These are phyloP conservation scores for Lepidurus arcticus DNA, from an alignment of 1,140 invertebrate genomes.

Conservation along the genomic window DNA sequence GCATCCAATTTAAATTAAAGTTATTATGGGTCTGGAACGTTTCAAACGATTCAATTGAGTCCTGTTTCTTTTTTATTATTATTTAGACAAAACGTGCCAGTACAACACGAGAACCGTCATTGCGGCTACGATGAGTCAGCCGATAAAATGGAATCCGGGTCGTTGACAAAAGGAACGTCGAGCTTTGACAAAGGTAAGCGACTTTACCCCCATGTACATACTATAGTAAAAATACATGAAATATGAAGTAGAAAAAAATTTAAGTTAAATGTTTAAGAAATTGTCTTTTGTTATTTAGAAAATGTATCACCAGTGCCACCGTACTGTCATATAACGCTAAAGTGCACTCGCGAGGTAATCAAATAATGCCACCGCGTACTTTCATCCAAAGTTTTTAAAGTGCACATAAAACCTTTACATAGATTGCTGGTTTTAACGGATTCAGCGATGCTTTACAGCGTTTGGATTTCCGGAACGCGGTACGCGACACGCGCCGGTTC, in stretches of 20 bases:
- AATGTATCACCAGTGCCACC: constrained; percentile 61
- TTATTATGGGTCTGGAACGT: no score
- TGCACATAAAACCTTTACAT: constrained; percentile 39
- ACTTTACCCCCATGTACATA: no score
- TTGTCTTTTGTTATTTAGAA: constrained; percentile 26
- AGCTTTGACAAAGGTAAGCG: background rate
- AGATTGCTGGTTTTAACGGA: constrained; percentile 92
- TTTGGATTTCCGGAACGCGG: constrained; percentile 88
- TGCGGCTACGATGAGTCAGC: background rate
- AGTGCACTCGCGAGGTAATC: constrained; percentile 79
- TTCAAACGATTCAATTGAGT: no score
- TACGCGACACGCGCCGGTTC: constrained; percentile 86
- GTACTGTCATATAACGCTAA: constrained; percentile 86
- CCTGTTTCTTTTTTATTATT: no score
- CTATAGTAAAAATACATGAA: no score
- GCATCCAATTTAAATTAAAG: no score
- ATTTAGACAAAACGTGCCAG: background rate
- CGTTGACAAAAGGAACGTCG: background rate
- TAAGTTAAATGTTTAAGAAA: constrained; percentile 32
- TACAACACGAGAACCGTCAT: background rate
- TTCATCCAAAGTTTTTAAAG: constrained; percentile 23
- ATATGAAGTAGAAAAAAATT: no score
- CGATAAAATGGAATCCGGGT: background rate
- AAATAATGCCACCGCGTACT: constrained; percentile 35
- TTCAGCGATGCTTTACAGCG: constrained; percentile 89